Conservation (phyloP, 2,797 vertebrate species). For the Sebastes umbrosus region DNA sequence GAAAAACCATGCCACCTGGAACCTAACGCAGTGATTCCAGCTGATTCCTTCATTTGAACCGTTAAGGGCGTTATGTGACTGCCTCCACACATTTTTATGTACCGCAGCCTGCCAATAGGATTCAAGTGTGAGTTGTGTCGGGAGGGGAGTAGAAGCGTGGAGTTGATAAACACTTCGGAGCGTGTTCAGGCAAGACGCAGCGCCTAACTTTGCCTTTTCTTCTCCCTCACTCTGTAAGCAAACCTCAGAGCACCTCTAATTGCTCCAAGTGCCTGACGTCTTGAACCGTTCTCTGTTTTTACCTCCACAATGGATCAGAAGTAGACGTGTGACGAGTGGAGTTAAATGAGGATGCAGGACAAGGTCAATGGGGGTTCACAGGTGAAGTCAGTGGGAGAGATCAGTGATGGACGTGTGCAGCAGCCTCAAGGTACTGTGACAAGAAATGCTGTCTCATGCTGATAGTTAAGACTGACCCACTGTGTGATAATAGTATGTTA, state of each 20-base stretch:
- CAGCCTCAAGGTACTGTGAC: conserved; percentile 54
- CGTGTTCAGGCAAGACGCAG: conserved; percentile 60
- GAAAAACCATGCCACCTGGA: not conserved
- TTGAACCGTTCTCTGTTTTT: not conserved
- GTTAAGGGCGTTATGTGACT: not conserved
- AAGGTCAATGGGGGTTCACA: conserved; percentile 1
- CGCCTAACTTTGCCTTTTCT: conserved; percentile 24
- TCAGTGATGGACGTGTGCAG: not conserved
- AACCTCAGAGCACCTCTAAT: not conserved
- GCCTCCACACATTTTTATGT: not conserved
- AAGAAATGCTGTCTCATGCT: not conserved
- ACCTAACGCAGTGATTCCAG: not conserved
- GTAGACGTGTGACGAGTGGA: not conserved
- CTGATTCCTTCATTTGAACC: not conserved
- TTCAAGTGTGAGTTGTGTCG: not conserved
- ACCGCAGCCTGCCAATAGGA: conserved; percentile 13
- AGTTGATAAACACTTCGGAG: conserved; percentile 25
- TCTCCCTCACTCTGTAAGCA: not conserved
- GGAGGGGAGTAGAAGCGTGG: conserved; percentile 33
- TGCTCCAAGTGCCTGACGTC: not conserved
- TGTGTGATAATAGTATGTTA: not conserved
- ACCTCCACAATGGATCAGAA: conserved; percentile 7
- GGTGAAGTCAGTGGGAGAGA: conserved; percentile 1
- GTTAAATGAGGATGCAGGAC: conserved; percentile 46
- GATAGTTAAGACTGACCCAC: not conserved